Evolutionary conservation across 64 coral and sea anemone species (phyloP).

Genomic region (Dendrophyllia cribrosa): DNA sequence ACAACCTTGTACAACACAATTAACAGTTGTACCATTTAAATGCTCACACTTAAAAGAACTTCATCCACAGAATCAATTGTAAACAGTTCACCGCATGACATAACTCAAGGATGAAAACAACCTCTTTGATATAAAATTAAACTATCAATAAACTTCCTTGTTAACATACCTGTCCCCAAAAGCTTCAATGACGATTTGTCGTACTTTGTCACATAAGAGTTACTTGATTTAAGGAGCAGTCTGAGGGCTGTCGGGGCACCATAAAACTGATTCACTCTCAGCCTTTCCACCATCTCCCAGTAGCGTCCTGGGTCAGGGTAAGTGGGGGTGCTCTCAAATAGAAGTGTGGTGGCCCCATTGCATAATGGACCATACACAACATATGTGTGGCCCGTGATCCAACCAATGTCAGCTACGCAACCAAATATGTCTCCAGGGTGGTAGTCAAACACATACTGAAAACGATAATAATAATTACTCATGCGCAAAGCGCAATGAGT

Average conservation of each 20-base stretch:
- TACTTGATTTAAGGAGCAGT: constrained; percentile 88
- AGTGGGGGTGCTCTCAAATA: constrained; percentile 97
- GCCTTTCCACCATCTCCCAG: constrained; percentile 97
- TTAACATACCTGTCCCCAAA: constrained; percentile 79
- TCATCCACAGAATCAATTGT: no score
- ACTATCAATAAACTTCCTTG: no score
- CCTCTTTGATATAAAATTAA: no score
- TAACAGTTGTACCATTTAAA: no score
- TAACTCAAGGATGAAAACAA: no score
- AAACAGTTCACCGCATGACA: no score
- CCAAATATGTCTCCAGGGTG: constrained; percentile 90
- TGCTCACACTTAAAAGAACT: background rate
- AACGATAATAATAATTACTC: no score
- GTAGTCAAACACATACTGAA: constrained; percentile 92
- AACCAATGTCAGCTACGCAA: constrained; percentile 97
- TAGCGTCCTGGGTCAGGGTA: constrained; percentile 97
- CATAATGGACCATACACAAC: constrained; percentile 95
- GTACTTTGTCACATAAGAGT: constrained; percentile 91
- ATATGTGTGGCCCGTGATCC: constrained; percentile 98
- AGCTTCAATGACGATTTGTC: constrained; percentile 88
- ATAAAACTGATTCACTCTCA: constrained; percentile 90
- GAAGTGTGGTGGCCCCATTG: constrained; percentile 90
- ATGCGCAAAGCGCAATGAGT: no score
- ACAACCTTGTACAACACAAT: no score
- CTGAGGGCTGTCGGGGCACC: constrained; percentile 92